These are phyloP conservation scores for Pyrgus malvae DNA, from an alignment of 2,888 invertebrate genomes.

Conservation along the genomic window DNA sequence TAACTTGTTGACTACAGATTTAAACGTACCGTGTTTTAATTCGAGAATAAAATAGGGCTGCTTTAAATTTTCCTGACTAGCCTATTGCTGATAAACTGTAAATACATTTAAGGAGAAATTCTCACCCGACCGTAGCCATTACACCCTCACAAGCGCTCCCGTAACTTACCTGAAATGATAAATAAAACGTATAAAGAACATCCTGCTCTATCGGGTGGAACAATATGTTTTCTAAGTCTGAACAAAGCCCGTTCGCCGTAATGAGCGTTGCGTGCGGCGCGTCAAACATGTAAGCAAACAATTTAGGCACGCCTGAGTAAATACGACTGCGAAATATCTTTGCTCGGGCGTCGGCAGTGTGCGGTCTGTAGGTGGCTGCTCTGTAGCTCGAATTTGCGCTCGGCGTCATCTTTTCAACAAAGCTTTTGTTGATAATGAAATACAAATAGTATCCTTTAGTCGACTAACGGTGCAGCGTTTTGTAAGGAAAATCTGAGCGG, in stretches of 20 bases:
- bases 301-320: constrained; percentile 80
- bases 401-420: constrained; percentile 73
- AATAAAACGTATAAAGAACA: constrained; percentile 72
- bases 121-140: constrained; percentile 65
- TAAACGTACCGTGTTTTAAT: constrained; percentile 14
- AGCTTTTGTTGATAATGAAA: constrained; percentile 78
- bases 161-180: constrained; percentile 76
- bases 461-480: constrained; percentile 59
- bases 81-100: constrained; percentile 37
- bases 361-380: constrained; percentile 68
- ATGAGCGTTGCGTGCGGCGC: constrained; percentile 80
- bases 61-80: constrained; percentile 28
- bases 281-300: constrained; percentile 82
- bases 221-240: constrained; percentile 75
- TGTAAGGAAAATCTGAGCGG: constrained; percentile 54
- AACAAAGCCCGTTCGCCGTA: constrained; percentile 76
- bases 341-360: constrained; percentile 65
- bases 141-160: constrained; percentile 56
- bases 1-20: constrained; percentile 29
- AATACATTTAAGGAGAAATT: constrained; percentile 60
- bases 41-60: constrained; percentile 6
- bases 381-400: constrained; percentile 68
- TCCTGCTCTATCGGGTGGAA: constrained; percentile 70
- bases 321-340: constrained; percentile 79
- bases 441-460: constrained; percentile 73